Evolutionary conservation across 2,888 invertebrate species (phyloP).

Genomic region (Xylocampa areola): DNA sequence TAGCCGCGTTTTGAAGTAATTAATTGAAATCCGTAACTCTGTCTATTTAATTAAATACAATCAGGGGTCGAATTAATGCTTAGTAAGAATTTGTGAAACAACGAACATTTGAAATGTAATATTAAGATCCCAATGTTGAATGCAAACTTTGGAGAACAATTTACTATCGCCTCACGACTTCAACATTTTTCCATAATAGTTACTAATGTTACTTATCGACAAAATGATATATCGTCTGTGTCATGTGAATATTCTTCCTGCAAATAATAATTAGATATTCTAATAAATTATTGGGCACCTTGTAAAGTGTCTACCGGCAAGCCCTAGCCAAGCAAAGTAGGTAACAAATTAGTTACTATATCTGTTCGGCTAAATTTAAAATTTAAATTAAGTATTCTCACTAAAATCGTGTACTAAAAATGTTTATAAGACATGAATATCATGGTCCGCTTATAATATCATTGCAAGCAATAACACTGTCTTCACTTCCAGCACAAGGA

Average conservation of each 20-base stretch:
- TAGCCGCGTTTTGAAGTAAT: slow-evolving; percentile 36
- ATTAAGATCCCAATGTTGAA: slow-evolving; percentile 63
- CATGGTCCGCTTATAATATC: slow-evolving; percentile 31
- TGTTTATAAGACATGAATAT: slow-evolving; percentile 7
- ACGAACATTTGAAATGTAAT: slow-evolving; percentile 80
- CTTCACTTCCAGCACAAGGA: slow-evolving; percentile 23
- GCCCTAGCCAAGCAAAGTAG: slow-evolving; percentile 29
- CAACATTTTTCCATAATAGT: slow-evolving; percentile 39
- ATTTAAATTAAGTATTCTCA: slow-evolving; percentile 38
- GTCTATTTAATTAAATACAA: slow-evolving; percentile 50
- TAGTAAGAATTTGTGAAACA: slow-evolving; percentile 76
- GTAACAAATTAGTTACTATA: slow-evolving; percentile 26
- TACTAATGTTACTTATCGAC: slow-evolving; percentile 43
- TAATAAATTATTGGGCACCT: slow-evolving; percentile 42
- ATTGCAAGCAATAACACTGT: slow-evolving; percentile 31
- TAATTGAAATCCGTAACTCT: slow-evolving; percentile 44
- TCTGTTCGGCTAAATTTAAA: slow-evolving; percentile 39
- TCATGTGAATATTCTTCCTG: slow-evolving; percentile 46
- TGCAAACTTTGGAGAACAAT: slow-evolving; percentile 48
- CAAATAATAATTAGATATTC: slow-evolving; percentile 41
- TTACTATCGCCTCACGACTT: slow-evolving; percentile 49
- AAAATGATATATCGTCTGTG: slow-evolving; percentile 44
- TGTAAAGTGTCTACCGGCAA: slow-evolving; percentile 33
- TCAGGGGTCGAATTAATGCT: slow-evolving; percentile 62
- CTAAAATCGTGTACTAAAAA: slow-evolving; percentile 19